Conservation (phyloP, 2,797 vertebrate genomes). For the Microchirus variegatus region DNA sequence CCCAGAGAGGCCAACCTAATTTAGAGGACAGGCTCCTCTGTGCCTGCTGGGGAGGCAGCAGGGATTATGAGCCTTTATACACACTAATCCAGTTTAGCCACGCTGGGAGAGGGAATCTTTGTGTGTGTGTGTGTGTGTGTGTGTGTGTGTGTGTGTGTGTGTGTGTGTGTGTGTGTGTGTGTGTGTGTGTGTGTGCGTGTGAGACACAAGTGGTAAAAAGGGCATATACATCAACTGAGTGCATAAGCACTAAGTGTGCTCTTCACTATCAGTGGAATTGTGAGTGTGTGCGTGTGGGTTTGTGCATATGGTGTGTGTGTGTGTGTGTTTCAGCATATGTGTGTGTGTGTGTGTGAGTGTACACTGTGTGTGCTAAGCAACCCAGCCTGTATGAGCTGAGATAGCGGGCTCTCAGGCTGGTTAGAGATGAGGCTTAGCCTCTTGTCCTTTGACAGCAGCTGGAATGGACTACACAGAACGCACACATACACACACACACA, state of each 20-base stretch:
- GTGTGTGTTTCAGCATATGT: conserved; percentile 6
- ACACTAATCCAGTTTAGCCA: conserved; percentile 82
- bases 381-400: conserved; percentile 57
- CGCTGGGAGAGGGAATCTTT: conserved; percentile 60
- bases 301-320: not conserved
- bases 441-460: conserved; percentile 59
- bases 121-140: conserved; percentile 24
- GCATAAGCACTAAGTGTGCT: conserved; percentile 28
- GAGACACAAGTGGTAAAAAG: conserved; percentile 18
- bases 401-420: conserved; percentile 62
- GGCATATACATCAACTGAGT: conserved; percentile 39
- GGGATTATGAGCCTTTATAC: conserved; percentile 84
- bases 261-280: conserved; percentile 7
- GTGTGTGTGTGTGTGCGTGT: not conserved
- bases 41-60: conserved; percentile 77
- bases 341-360: conserved; percentile 1
- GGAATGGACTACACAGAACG: conserved; percentile 44
- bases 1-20: conserved; percentile 77
- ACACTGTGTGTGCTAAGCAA: conserved; percentile 21
- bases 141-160: conserved; percentile 11
- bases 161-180: conserved; percentile 9
- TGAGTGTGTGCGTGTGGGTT: conserved; percentile 4
- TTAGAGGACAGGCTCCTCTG: conserved; percentile 77
- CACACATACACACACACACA: conserved; percentile 10
- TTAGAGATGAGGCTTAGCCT: conserved; percentile 61